Evolutionary conservation across 2,797 vertebrate genomes (phyloP), one percentile per base, ranked within the genome.

Genomic region (Periparus ater): DNA sequence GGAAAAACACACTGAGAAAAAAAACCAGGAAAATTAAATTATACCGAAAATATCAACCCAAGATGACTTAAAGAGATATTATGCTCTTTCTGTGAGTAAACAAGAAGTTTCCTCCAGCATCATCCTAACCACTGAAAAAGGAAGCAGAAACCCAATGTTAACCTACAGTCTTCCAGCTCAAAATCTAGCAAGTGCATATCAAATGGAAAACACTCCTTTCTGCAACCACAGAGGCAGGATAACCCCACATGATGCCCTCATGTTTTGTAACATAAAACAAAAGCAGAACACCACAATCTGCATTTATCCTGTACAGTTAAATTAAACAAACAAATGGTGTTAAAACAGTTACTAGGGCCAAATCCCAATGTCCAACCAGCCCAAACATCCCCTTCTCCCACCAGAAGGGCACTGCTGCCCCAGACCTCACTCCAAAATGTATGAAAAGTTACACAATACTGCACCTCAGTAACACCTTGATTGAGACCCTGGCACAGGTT

Each of bases 11-110:
- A 26, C 13, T 26, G 27, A 84, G 17, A 40, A 74, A 83, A 78
- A 92, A 88, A 10, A 40, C 27, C 29, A 80, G 36, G 25, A 77
- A 80, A 92, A 92, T 29, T 36, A 40, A 81, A 42, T 85, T 71
- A 88, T 30, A 58, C 23, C 75, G 17, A 85, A 94, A 90, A 53
- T 68, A 88, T 42, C 53, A 65, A 50, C 27, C 38, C 44, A 71
- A 48, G 32, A 74, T 58, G 25, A 90, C 48, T 75, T 90, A 36
- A 60, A 63, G 27, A 93, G 17, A 67, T 67, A 71, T 44, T 20
- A 82, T 14, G 30, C 53, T 92, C n/a, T 26, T 47, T 85, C 38
- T 60, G 61, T 34, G n/a, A n/a, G 29, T 13, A 80, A 93, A 85
- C 29, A 66, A 66, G 32, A 67, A 17, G 4, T 44, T 70, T 85